Evolutionary conservation across 2,113 vertebrate genomes (phyloP), one percentile per base, ranked within the genome.

Genomic region (Circaetus gallicus): DNA sequence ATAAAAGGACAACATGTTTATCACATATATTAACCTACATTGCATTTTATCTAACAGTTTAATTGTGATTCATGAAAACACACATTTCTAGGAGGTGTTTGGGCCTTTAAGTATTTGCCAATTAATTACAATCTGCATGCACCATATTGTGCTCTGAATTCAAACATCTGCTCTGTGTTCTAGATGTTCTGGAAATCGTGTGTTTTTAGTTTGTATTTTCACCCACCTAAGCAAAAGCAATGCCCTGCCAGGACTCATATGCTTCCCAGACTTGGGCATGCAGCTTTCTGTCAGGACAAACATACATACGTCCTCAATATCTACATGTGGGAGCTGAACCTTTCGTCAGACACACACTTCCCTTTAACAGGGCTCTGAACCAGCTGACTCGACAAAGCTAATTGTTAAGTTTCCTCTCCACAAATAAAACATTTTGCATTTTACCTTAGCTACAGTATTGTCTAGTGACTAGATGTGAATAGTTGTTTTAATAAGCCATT

Each of bases 381-480:
- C 63, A 72, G 56, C 36, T 93, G 86, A 95, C 36, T 81, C 72
- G 65, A 67, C 86, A 92, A 92, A 95, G 24, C 6, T 78, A 50
- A 90, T 89, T 94, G 79, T 97, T 42, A 71, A 52, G 20, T 89
- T 84, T 84, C 9, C 19, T 65, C 58, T 79, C 56, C 24, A 52
- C 31, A 71, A 81, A 92, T 52, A 84, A 89, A 95, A 67, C 45
- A 72, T 76, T 84, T 89, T 76, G 32, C 40, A 45, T 95, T 95
- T 97, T 82, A 45, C 40, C n/a, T 89, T 82, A 87, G 86, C 73
- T 89, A 93, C 47, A 58, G 61, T 85, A 69, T 69, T 87, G 40
- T 42, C 26, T 36, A 49, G 13, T 72, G 76, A 58, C 45, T 94
- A 82, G 52, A 89, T 84, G 45, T 82, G 92, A 93, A 79, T 52